Evolutionary conservation across 2,113 vertebrate species (phyloP).

Genomic region (Semnornis frantzii): DNA sequence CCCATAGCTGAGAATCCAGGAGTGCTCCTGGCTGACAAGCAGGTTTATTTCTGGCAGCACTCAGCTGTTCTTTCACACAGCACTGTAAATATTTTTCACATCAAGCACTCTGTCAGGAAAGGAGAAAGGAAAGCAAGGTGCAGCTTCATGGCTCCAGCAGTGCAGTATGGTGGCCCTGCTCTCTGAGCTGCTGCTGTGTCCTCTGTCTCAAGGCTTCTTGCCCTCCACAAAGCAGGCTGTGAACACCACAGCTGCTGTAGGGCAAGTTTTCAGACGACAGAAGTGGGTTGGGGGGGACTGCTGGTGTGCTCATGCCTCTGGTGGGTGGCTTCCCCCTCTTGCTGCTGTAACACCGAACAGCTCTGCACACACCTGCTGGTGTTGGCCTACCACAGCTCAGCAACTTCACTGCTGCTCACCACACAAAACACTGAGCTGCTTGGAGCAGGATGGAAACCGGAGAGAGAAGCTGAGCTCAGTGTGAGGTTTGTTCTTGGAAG

Average conservation of each 20-base stretch:
- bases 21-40: fast-evolving
- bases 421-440: neutral
- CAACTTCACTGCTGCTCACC: neutral
- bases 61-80: neutral
- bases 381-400: fast-evolving
- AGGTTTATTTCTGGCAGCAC: slow-evolving; percentile 21
- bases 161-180: fast-evolving
- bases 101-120: neutral
- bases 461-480: neutral
- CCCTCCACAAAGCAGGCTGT: neutral
- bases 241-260: fast-evolving
- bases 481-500: neutral
- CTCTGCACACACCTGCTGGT: neutral
- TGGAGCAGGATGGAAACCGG: neutral
- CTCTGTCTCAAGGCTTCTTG: neutral
- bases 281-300: neutral
- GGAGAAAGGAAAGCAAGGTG: neutral
- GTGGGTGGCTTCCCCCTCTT: neutral
- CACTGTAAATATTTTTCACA: slow-evolving; percentile 22
- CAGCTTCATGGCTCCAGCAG: neutral
- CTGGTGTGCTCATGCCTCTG: too few species aligned
- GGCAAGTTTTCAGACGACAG: too few species aligned
- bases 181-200: neutral
- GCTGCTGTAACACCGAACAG: too few species aligned
- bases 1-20: fast-evolving